A percentile compares a stretch with the other conserved stretches of the same genome.
Evolutionary conservation across 1,140 invertebrate species (phyloP).

Genomic region (Nasonia giraulti): DNA sequence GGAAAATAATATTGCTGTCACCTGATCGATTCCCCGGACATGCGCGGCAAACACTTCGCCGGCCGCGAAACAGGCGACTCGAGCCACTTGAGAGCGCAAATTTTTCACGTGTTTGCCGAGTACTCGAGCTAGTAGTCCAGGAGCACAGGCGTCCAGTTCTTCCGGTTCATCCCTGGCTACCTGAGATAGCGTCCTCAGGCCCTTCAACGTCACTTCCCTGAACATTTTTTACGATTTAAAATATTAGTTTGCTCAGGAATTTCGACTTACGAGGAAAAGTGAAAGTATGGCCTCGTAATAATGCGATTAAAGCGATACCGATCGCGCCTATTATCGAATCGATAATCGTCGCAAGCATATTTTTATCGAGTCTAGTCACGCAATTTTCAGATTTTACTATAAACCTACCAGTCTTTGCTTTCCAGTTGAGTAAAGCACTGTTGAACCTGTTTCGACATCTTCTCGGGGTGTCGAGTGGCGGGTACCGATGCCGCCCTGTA

Average conservation of each 20-base stretch:
- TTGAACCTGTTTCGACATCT: conserved; percentile 79
- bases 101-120: conserved; percentile 88
- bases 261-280: too few relatives aligned
- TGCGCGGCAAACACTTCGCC: conserved; percentile 84
- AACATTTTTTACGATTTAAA: conserved; percentile 28
- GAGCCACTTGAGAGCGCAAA: conserved; percentile 91
- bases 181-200: conserved; percentile 82
- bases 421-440: conserved; percentile 81
- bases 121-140: conserved; percentile 78
- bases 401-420: conserved; percentile 83
- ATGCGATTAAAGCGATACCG: too few relatives aligned
- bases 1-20: conserved; percentile 57
- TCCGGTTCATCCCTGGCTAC: conserved; percentile 84
- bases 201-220: conserved; percentile 89
- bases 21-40: conserved; percentile 84
- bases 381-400: background rate
- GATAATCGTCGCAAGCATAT: too few relatives aligned
- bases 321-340: too few relatives aligned
- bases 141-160: conserved; percentile 76
- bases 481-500: background rate
- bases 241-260: too few relatives aligned
- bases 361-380: too few relatives aligned
- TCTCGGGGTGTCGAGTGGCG: conserved; percentile 69
- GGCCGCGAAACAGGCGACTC: conserved; percentile 87
- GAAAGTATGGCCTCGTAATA: too few relatives aligned